Conservation (phyloP, 1,140 invertebrate species). For the Oscheius sp. region DNA sequence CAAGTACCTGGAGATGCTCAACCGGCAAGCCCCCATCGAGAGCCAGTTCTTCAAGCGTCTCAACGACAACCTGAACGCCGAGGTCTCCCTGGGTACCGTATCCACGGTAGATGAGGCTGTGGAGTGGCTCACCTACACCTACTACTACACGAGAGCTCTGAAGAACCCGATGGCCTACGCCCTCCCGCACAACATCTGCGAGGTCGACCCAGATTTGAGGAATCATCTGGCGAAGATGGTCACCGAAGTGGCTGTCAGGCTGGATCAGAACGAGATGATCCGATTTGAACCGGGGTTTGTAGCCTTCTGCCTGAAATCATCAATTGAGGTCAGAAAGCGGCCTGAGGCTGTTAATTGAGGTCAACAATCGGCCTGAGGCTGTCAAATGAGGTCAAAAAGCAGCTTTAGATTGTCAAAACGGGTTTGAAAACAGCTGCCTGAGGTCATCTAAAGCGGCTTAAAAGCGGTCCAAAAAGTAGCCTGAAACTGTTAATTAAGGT, state of each 20-base stretch:
- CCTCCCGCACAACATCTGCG: slow-evolving; percentile 67
- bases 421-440: too few relatives aligned
- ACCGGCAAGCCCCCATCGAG: slow-evolving; percentile 95
- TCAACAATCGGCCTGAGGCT: too few relatives aligned
- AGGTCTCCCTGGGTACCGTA: slow-evolving; percentile 81
- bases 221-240: slow-evolving; percentile 75
- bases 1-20: slow-evolving; percentile 88
- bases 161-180: slow-evolving; percentile 89
- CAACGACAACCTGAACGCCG: slow-evolving; percentile 95
- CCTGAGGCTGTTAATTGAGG: too few relatives aligned
- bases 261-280: slow-evolving; percentile 92
- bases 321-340: too few relatives aligned
- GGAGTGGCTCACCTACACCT: slow-evolving; percentile 95
- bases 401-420: too few relatives aligned
- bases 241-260: slow-evolving; percentile 73
- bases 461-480: too few relatives aligned
- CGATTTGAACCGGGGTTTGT: too few relatives aligned
- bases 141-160: slow-evolving; percentile 87
- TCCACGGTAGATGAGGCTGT: slow-evolving; percentile 91
- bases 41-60: slow-evolving; percentile 88
- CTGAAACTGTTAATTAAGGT: too few relatives aligned
- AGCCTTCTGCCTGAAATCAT: too few relatives aligned
- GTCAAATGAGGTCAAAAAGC: too few relatives aligned
- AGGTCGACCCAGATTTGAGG: slow-evolving; percentile 58
- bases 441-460: too few relatives aligned